Evolutionary conservation across 2,113 vertebrate species (phyloP).

Genomic region (Rhea americana): DNA sequence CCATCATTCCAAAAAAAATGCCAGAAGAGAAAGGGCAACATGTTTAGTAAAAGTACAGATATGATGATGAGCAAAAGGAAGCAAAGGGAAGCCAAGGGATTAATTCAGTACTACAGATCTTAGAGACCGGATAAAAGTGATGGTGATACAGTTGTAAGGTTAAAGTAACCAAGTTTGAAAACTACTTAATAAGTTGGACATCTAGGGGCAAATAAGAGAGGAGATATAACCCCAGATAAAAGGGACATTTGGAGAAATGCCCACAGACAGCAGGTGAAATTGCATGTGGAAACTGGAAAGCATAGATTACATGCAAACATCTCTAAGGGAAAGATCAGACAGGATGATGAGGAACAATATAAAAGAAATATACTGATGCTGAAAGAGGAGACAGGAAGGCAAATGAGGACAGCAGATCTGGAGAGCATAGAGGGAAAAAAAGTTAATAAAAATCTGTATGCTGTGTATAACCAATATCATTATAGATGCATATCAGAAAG

Average conservation of each 20-base stretch:
- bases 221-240: not conserved
- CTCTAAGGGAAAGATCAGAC: not conserved
- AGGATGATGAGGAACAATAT: not conserved
- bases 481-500: not conserved
- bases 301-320: not conserved
- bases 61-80: not conserved
- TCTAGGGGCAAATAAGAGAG: not conserved
- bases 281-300: not conserved
- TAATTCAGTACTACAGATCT: not conserved
- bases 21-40: not conserved
- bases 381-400: not conserved
- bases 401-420: not conserved
- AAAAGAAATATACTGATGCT: not conserved
- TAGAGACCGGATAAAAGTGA: not conserved
- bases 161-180: not conserved
- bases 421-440: not conserved
- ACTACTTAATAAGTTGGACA: not conserved
- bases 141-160: not conserved
- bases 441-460: not conserved
- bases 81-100: not conserved
- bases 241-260: not conserved
- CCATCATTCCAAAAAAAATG: not conserved
- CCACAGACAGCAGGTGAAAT: not conserved
- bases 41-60: not conserved
- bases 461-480: not conserved